Evolutionary conservation across 2,888 invertebrate species (phyloP), one percentile per base, ranked within the genome.

Genomic region (Vanessa cardui): DNA sequence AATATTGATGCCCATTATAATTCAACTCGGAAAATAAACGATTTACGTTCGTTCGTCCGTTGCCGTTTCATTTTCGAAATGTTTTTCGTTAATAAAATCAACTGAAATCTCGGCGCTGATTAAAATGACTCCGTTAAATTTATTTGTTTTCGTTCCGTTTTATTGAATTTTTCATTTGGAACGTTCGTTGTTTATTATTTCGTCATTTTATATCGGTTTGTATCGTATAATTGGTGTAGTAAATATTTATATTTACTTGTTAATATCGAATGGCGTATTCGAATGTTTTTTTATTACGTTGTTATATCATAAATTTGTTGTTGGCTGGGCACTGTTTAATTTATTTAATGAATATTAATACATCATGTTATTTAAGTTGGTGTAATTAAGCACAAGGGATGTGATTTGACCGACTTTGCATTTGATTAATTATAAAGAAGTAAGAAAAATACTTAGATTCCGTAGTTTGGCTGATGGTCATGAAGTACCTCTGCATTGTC

Each of bases 1-100:
- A 71, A 72, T 71, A 70, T 73, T 72, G 72, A 71, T 72, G 67
- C 65, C 67, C 50, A 61, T 70, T 72, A 73, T 70, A 70, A 70
- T 73, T 70, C 68, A 65, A 60, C 58, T 59, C 58, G 58, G 54
- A 66, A 50, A 70, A 63, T 60, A 70, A 66, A 67, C 58, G 58
- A 21, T 62, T 66, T 60, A 46, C 54, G 39, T 12, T 39, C 66
- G 21, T 49, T 66, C 66, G 58, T 56, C 54, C 50, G 64, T 56
- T 58, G 45, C 20, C n/a, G 56, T 64, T 64, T 67, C 59, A 62
- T 52, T 63, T 60, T 69, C 69, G 59, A 46, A 56, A 46, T 33
- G 56, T 47, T 62, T 59, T 49, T 20, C 61, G 46, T 61, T 59
- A 66, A 66, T 68, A 71, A 65, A 68, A 66, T 66, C 62, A 63